Base-by-base conservation (phyloP, 2,888 invertebrate genomes). In the Heliconius ethilla region DNA sequence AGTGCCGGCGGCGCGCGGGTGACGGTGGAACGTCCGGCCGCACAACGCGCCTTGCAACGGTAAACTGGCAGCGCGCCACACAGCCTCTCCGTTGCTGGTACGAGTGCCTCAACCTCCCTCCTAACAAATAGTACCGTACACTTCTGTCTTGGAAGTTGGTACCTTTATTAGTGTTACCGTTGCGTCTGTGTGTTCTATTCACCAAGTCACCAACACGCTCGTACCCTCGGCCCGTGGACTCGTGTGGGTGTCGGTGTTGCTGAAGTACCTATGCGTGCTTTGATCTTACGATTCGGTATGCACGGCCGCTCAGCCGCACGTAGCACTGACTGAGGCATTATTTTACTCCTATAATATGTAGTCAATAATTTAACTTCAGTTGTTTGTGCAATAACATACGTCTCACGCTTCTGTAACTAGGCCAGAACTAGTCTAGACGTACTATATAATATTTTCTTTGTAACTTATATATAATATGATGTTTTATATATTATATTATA, bases 211-310 rank as follows among this genome's bases (percentile, higher is more conserved):
- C 80, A 85, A 87, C 88, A 88, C 88, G 84, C 80, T 81, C 78
- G 82, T 84, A 77, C 82, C 81, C 85, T 83, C 85, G 85, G 82
- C 85, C 86, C 83, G 84, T 85, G 82, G 81, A 84, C 83, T 82
- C 87, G 85, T 92, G 92, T 92, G 91, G 91, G 92, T 92, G 91
- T 91, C 87, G 88, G 89, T 89, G 89, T 93, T 91, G 90, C 91
- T 92, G 90, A 91, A 91, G 93, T 93, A 92, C 91, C 92, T 91
- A 93, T 91, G 93, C 92, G 93, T 93, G 93, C 94, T 94, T 93
- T 93, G 94, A 94, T 94, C 94, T 94, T 93, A 94, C 90, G 92
- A 94, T 93, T 94, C 91, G 94, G 94, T 93, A 93, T 94, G 93
- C 93, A 92, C 92, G 92, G 92, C 90, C 90, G 92, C 91, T 88